Conservation (phyloP, 2,113 vertebrate species). For the Serinus canaria region DNA sequence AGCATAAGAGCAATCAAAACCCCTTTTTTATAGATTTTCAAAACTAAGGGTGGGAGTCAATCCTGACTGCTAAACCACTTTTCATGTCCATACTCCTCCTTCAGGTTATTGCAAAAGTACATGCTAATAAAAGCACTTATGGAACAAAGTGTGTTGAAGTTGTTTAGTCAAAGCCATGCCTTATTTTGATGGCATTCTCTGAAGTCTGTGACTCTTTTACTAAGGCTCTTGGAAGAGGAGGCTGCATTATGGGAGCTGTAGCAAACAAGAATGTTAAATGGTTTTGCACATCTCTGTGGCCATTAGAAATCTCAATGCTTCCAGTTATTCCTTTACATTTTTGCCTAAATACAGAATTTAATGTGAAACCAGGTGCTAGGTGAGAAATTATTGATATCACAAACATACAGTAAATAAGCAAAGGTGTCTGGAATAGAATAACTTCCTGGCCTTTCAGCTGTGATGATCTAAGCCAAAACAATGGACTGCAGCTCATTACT, state of each 20-base stretch:
- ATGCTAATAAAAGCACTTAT: background rate
- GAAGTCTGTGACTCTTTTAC: background rate
- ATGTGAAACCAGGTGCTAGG: background rate
- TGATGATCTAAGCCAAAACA: background rate
- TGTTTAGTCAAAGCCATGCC: background rate
- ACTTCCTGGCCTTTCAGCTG: background rate
- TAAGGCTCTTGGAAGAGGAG: background rate
- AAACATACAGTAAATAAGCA: background rate
- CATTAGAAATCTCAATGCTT: background rate
- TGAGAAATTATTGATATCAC: background rate
- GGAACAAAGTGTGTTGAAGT: background rate
- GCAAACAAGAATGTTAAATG: background rate
- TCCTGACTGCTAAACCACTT: background rate
- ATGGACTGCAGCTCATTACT: background rate
- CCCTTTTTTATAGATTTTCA: background rate
- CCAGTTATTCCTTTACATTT: background rate
- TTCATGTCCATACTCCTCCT: background rate
- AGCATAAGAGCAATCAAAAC: background rate
- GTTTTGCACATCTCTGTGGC: background rate
- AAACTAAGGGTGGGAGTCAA: background rate
- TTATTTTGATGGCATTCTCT: background rate
- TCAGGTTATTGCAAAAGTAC: background rate
- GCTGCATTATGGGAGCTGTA: background rate
- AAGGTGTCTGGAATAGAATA: background rate
- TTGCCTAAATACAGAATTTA: background rate